A percentile compares a stretch with the other conserved stretches of the same genome.
These are phyloP conservation scores for Porphyrio hochstetteri DNA, from an alignment of 2,113 vertebrate genomes.

Conservation along the genomic window DNA sequence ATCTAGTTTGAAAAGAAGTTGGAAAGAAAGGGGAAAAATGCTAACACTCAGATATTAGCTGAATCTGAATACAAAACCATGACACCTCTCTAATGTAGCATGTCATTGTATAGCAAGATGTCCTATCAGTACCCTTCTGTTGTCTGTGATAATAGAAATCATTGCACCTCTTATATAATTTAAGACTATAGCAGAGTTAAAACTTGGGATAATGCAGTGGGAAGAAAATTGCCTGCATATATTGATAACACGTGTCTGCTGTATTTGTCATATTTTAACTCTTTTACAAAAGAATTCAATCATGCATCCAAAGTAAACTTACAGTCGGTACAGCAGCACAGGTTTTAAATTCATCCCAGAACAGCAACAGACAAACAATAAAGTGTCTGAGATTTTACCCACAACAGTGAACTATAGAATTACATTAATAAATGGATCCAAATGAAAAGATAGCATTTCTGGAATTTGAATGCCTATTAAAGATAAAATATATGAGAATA, in stretches of 20 bases:
- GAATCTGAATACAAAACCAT: not conserved
- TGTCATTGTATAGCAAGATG: not conserved
- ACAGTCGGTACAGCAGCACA: not conserved
- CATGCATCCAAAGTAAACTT: not conserved
- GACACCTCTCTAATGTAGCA: slow-evolving; percentile 1
- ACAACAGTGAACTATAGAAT: not conserved
- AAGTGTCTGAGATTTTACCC: not conserved
- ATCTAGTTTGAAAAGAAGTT: not conserved
- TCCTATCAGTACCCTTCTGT: not conserved
- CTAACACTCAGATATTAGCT: not conserved
- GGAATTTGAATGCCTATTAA: not conserved
- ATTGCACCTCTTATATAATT: slow-evolving; percentile 18
- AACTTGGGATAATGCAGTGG: not conserved
- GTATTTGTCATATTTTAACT: slow-evolving; percentile 12
- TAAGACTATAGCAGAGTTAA: slow-evolving; percentile 19
- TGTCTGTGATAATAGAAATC: slow-evolving; percentile 54
- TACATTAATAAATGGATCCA: not conserved
- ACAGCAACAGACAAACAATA: not conserved
- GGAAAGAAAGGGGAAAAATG: not conserved
- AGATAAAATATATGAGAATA: not conserved
- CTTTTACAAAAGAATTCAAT: slow-evolving; percentile 27
- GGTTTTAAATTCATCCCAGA: not conserved
- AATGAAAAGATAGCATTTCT: not conserved
- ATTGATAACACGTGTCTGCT: slow-evolving; percentile 17
- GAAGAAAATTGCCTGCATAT: slow-evolving; percentile 34